Percentiles rank a stretch among this genome's conserved stretches.
Evolutionary conservation across 2,888 invertebrate genomes (phyloP).

Genomic region (Geotrupes spiniger): DNA sequence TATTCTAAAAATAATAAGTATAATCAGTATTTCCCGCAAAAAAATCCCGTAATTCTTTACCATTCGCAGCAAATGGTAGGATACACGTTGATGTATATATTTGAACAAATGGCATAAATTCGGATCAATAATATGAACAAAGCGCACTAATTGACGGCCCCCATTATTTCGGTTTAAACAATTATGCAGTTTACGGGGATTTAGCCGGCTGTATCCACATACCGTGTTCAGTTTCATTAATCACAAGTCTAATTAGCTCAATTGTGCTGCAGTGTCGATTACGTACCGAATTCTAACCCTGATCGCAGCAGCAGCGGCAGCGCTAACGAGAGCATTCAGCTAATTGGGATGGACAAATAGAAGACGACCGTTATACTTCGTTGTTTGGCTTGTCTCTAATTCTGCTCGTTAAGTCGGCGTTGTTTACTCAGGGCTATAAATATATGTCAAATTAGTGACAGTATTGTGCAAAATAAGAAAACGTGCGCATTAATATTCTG

Average conservation of each 20-base stretch:
- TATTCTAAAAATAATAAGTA: too few species aligned
- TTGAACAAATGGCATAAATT: conserved; percentile 5
- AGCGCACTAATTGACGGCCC: conserved; percentile 32
- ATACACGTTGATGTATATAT: too few species aligned
- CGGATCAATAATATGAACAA: conserved; percentile 20
- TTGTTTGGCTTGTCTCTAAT: conserved; percentile 16
- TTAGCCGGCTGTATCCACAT: conserved; percentile 23
- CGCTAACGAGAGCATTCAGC: conserved; percentile 38
- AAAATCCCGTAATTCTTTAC: too few species aligned
- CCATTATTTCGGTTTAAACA: conserved; percentile 32
- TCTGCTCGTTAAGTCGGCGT: conserved; percentile 8
- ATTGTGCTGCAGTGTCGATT: conserved; percentile 35
- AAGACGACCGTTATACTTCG: conserved; percentile 29
- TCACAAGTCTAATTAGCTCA: conserved; percentile 36
- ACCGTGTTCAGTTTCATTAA: conserved; percentile 34
- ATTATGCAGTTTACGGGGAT: conserved; percentile 31
- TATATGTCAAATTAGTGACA: conserved; percentile 7
- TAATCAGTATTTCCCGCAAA: too few species aligned
- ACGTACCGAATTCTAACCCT: conserved; percentile 29
- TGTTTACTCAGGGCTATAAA: conserved; percentile 12
- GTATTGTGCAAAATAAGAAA: neutral
- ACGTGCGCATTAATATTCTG: neutral
- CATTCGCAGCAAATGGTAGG: too few species aligned
- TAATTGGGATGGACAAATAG: conserved; percentile 38
- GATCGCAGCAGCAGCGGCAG: conserved; percentile 17